Evolutionary conservation across 2,888 invertebrate genomes (phyloP).

Genomic region (Trichopria drosophilae): DNA sequence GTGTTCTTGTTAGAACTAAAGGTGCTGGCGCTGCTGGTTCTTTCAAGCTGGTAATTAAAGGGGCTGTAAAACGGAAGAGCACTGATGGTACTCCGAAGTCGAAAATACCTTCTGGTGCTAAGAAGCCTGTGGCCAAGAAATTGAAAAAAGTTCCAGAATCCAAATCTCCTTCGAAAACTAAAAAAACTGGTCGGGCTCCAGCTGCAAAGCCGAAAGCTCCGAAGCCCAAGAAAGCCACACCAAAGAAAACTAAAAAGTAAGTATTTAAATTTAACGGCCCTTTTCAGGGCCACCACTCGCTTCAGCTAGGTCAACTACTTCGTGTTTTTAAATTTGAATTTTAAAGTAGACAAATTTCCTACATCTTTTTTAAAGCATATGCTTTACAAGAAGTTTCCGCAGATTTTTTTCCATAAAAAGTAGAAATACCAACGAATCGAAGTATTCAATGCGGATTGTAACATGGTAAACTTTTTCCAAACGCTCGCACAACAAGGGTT

Average conservation of each 20-base stretch:
- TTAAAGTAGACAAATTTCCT: slow-evolving; percentile 6
- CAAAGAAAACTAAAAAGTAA: slow-evolving; percentile 25
- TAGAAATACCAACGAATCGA: no score
- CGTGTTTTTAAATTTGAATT: no score
- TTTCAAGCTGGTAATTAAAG: slow-evolving; percentile 56
- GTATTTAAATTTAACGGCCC: slow-evolving; percentile 27
- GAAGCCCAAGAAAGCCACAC: slow-evolving; percentile 30
- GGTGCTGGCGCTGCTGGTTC: slow-evolving; percentile 63
- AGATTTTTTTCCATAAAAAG: no score
- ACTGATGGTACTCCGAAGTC: neutral
- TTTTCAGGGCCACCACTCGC: slow-evolving; percentile 31
- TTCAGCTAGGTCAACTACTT: no score
- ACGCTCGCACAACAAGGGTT: no score
- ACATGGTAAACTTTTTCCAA: no score
- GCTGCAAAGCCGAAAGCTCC: slow-evolving; percentile 35
- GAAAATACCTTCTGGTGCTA: slow-evolving; percentile 2
- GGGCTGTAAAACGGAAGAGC: no score
- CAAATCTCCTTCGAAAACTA: slow-evolving; percentile 5
- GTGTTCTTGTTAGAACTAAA: slow-evolving; percentile 61
- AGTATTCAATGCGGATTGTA: no score
- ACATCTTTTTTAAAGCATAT: no score
- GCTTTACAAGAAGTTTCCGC: slow-evolving; percentile 3
- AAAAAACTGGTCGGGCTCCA: slow-evolving; percentile 1
- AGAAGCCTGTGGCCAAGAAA: neutral
- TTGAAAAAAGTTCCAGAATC: neutral